phyloP scores from a whole-genome alignment of 2,888 invertebrate species.

The Melangyna quadrimaculata region DNA sequence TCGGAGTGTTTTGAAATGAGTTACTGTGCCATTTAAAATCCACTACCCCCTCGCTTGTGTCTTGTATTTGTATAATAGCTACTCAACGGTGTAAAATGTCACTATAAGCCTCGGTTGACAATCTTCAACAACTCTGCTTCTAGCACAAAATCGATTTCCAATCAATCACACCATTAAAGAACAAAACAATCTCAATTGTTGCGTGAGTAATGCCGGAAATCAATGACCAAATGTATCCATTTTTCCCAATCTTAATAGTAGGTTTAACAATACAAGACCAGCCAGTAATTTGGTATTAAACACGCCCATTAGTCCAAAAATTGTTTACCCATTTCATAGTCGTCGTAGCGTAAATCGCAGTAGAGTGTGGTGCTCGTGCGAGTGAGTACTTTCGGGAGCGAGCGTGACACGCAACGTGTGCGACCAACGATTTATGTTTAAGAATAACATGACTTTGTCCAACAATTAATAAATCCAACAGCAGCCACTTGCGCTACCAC shows the following conservation, averaged over 20 bases:
- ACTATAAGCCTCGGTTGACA: not conserved
- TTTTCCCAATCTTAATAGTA: constrained; percentile 46
- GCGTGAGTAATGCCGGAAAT: constrained; percentile 19
- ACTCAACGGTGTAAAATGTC: not conserved
- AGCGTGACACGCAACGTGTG: constrained; percentile 70
- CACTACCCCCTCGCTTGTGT: too few relatives aligned
- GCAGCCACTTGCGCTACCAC: constrained; percentile 26
- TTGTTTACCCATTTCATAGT: not conserved
- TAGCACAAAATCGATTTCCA: not conserved
- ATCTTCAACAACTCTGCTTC: too few relatives aligned
- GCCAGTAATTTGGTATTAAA: constrained; percentile 66
- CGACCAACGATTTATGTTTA: constrained; percentile 68
- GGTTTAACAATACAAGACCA: not conserved
- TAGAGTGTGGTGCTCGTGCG: constrained; percentile 24
- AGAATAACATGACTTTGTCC: constrained; percentile 68
- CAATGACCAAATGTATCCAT: constrained; percentile 45
- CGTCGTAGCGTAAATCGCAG: too few relatives aligned
- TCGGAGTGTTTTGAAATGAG: too few relatives aligned
- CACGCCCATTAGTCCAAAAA: constrained; percentile 64
- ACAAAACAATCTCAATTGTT: constrained; percentile 14
- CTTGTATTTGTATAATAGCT: too few relatives aligned
- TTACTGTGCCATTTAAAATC: too few relatives aligned
- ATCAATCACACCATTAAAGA: constrained; percentile 33
- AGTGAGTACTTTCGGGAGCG: constrained; percentile 23
- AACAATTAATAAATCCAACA: constrained; percentile 70